Evolutionary conservation across 2,113 vertebrate genomes (phyloP).

Genomic region (Leuciscus idus): DNA sequence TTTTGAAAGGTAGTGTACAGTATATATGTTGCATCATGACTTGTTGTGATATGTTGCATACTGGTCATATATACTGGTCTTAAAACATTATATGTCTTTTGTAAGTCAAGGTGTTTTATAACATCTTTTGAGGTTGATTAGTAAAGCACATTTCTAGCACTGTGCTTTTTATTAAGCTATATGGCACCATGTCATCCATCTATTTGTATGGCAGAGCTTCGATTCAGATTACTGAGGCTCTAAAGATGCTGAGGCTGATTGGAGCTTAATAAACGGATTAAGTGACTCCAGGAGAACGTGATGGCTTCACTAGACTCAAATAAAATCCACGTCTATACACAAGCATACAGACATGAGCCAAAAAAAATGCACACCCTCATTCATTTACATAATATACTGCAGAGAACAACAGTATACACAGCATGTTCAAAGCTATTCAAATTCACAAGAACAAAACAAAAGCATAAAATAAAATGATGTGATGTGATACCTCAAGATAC

Average conservation of each 20-base stretch:
- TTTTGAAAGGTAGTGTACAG: too few relatives aligned
- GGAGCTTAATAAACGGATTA: conserved; percentile 46
- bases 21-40: too few relatives aligned
- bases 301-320: conserved; percentile 32
- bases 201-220: conserved; percentile 36
- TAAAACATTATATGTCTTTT: background rate
- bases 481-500: background rate
- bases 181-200: conserved; percentile 1
- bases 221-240: conserved; percentile 40
- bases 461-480: background rate
- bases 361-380: conserved; percentile 27
- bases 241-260: conserved; percentile 50
- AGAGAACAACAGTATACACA: background rate
- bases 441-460: background rate
- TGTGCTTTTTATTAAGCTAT: conserved; percentile 33
- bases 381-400: conserved; percentile 28
- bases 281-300: conserved; percentile 12
- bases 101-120: background rate
- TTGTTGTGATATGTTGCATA: too few relatives aligned
- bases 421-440: background rate
- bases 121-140: conserved; percentile 27
- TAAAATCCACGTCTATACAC: conserved; percentile 20
- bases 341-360: conserved; percentile 35
- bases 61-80: too few relatives aligned
- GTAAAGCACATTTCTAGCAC: conserved; percentile 8